Evolutionary conservation across 2,888 invertebrate species (phyloP), one percentile per base, ranked within the genome.

Genomic region (Andricus quercusramuli): DNA sequence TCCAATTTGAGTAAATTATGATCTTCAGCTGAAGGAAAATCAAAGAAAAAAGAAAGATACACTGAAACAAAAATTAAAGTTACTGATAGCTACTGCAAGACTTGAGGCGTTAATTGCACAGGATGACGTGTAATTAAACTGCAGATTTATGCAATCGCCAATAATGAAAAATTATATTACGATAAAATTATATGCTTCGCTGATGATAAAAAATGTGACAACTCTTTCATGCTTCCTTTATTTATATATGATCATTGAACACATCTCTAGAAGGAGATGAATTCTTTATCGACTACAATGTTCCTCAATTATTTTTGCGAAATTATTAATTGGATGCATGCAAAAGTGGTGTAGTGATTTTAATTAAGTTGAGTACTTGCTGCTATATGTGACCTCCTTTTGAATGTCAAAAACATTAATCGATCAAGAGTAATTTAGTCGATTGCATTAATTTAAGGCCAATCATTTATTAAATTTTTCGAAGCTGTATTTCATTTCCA

Each of bases 141-240:
- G 29, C 44, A 51, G 20, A 70, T 70, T 70, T 70, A 70, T 17
- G 47, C 68, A 70, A 70, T 47, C n/a, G 44, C 44, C 44, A 68
- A 68, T 47, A 68, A 68, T 70, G 47, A 29, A 70, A 25, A 51
- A 47, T 47, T 0, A 44, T 51, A 47, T 70, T 20, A 51, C 41
- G 44, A n/a, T 51, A 47, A 68, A 70, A 70, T 70, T 70, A 70
- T 70, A 70, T 47, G 9, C 9, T 29, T 70, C 37, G 8, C 29
- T 47, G 25, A 70, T 51, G 47, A 70, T 51, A 70, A 70, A 70
- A 70, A 47, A 70, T 41, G 9, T 22, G 47, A 70, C 29, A 70
- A 44, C 25, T 70, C 15, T 67, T 67, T 37, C 20, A 41, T 70
- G 68, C 25, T 13, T 51, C 47, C 17, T 51, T 51, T 2, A 56